phyloP scores from a whole-genome alignment of 2,888 invertebrate genomes.

The Drepanosiphum platanoidis region DNA sequence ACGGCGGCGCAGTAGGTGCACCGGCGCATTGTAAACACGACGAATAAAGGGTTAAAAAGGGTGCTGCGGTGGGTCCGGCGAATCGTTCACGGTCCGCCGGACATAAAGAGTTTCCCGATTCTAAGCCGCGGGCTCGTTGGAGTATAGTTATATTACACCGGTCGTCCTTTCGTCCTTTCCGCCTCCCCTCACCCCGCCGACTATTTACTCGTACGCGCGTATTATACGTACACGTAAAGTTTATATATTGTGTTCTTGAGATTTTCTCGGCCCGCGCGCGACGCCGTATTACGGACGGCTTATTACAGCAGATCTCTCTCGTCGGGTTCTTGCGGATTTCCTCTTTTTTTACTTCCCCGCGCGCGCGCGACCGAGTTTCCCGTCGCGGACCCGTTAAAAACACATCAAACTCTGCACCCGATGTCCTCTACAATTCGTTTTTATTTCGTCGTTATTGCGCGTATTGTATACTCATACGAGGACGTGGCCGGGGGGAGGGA shows the following conservation, averaged over 20 bases:
- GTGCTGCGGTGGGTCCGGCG: not conserved
- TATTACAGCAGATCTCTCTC: not conserved
- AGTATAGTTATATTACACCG: not conserved
- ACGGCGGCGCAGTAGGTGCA: no score
- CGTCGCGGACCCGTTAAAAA: not conserved
- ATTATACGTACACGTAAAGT: not conserved
- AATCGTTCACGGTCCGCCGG: constrained; percentile 15
- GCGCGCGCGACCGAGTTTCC: not conserved
- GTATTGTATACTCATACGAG: no score
- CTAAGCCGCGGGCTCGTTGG: constrained; percentile 15
- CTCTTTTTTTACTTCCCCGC: not conserved
- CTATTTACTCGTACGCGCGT: not conserved
- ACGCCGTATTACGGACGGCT: not conserved
- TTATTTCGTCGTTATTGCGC: constrained; percentile 13
- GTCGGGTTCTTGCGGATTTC: not conserved
- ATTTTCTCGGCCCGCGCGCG: not conserved
- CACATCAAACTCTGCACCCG: not conserved
- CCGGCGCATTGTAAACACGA: not conserved
- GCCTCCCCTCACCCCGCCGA: not conserved
- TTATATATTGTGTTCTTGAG: not conserved
- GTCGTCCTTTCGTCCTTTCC: not conserved
- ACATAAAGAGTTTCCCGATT: constrained; percentile 19
- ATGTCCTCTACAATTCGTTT: not conserved
- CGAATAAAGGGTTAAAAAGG: not conserved
- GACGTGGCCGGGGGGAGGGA: no score